Conservation (phyloP, 23 tunicate genomes). For the Styela clava region DNA sequence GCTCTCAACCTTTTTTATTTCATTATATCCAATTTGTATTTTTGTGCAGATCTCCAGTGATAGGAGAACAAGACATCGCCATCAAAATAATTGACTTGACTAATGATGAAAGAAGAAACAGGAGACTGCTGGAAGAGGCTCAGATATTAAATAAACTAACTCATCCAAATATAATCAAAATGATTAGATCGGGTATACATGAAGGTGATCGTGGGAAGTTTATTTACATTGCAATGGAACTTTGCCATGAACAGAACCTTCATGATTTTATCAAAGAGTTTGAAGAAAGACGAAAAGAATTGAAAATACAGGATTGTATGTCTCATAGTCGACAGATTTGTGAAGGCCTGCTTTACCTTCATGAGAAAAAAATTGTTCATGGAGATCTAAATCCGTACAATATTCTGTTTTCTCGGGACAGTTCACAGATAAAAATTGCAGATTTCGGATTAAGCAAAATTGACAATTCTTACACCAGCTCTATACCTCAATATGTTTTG, state of each 20-base stretch:
- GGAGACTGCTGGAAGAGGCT: neutral
- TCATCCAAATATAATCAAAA: neutral
- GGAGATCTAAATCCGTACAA: neutral
- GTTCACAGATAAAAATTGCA: neutral
- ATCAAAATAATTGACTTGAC: neutral
- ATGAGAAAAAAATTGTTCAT: neutral
- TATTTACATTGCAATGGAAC: constrained; percentile 16
- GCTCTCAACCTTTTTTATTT: too few relatives aligned
- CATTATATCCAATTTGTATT: too few relatives aligned
- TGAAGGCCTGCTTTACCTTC: neutral
- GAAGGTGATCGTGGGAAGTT: neutral
- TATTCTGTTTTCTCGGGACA: neutral
- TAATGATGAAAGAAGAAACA: neutral
- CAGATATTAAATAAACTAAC: neutral
- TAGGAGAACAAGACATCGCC: neutral
- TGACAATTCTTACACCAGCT: neutral
- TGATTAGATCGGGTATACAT: neutral
- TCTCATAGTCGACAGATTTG: neutral
- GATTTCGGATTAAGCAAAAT: neutral
- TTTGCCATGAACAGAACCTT: constrained; percentile 2
- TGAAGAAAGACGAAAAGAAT: neutral
- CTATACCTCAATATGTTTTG: neutral
- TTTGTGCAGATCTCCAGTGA: neutral
- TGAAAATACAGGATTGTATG: neutral
- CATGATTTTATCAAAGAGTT: neutral